Evolutionary conservation across 1,140 invertebrate genomes (phyloP), one percentile per base, ranked within the genome.

Genomic region (Calliphora vicina): DNA sequence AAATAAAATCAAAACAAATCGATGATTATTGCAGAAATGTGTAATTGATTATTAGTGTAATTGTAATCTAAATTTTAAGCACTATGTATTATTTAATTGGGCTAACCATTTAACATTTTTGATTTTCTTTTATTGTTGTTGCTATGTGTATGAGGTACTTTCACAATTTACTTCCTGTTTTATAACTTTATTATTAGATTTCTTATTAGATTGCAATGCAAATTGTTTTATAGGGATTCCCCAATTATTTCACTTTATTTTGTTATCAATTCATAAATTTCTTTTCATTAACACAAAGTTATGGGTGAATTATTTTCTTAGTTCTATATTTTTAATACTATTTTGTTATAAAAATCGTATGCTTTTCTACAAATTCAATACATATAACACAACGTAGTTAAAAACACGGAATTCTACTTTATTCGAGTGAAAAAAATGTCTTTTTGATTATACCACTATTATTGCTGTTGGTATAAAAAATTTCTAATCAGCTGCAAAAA

Each of bases 91-190:
- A n/a, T 42, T 35, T 35, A 23, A 27, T 13, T 25, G 2, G 9
- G 74, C 74, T 78, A 78, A 78, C 74, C 74, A 78, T 78, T 78
- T 43, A 78, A 78, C 74, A 78, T 78, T 78, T 29, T 78, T 23
- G 29, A 13, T 78, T 43, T 25, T 78, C 12, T 74, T 27, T 20
- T 9, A 9, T 35, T 42, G 3, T 35, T 76, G 35, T 78, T 45
- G 20, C 23, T 25, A 25, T 74, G 9, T 74, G 4, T 73, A n/a
- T n/a, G n/a, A n/a, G 9, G 3, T 25, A 12, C n/a, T 78, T 78
- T 43, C 74, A 45, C 35, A 23, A 78, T 23, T 43, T 43, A 78
- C 74, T 78, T 78, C 74, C 74, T 78, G 74, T 78, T 76, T 42
- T 78, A 25, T 43, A 78, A 45, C 74, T 43, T 78, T 78, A 25